A percentile compares a stretch with the other conserved stretches of the same genome.
Evolutionary conservation across 2,888 invertebrate species (phyloP).

Genomic region (Eurytoma adleriae): DNA sequence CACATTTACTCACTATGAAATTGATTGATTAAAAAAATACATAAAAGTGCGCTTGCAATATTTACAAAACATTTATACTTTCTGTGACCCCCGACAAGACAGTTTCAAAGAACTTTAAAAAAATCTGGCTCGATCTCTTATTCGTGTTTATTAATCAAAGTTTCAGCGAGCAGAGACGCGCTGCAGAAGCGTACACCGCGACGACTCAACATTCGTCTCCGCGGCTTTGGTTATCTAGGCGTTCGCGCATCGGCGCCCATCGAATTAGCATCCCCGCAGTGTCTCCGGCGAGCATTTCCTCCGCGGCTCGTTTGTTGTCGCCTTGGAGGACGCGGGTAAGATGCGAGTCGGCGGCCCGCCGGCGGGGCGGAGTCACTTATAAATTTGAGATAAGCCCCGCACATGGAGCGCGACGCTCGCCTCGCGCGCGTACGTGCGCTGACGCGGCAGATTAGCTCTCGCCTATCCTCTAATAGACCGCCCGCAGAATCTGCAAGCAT

Average conservation of each 20-base stretch:
- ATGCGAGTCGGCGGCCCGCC: not conserved
- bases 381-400: slow-evolving; percentile 60
- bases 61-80: too few relatives aligned
- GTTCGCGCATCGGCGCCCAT: slow-evolving; percentile 25
- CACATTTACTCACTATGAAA: too few relatives aligned
- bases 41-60: too few relatives aligned
- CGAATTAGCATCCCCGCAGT: slow-evolving; percentile 33
- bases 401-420: slow-evolving; percentile 13
- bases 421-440: slow-evolving; percentile 52
- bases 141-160: slow-evolving; percentile 33
- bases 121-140: not conserved
- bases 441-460: slow-evolving; percentile 56
- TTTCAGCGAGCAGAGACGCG: too few relatives aligned
- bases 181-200: not conserved
- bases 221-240: slow-evolving; percentile 14
- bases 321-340: slow-evolving; percentile 3
- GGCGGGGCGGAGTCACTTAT: slow-evolving; percentile 51
- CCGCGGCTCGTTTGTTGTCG: slow-evolving; percentile 5
- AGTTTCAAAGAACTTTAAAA: too few relatives aligned
- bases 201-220: slow-evolving; percentile 12
- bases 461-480: slow-evolving; percentile 56
- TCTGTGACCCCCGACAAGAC: too few relatives aligned
- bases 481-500: slow-evolving; percentile 54
- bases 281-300: slow-evolving; percentile 13
- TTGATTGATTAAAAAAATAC: too few relatives aligned